Evolutionary conservation across 2,888 invertebrate species (phyloP), one percentile per base, ranked within the genome.

Genomic region (Lasius platythorax): DNA sequence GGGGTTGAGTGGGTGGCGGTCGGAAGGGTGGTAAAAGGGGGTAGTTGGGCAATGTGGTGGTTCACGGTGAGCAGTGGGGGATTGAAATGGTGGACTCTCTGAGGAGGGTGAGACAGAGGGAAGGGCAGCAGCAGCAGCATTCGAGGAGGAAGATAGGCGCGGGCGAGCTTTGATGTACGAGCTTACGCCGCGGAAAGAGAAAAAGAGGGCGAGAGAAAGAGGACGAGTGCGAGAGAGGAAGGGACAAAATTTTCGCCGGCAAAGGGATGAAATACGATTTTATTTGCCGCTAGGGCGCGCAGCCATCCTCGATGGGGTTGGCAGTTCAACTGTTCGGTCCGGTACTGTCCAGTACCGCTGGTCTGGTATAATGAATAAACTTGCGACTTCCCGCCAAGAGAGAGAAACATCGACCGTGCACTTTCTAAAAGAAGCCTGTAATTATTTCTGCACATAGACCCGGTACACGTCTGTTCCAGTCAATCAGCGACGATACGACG

Each of bases 191-290:
- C 88, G 91, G 85, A 89, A 91, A 91, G 92, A 90, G 89, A 89
- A 87, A 89, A 84, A 86, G 87, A 85, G 40, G 70, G 68, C 78
- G 84, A 79, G 86, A 84, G 90, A 89, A 89, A 91, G 79, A 75
- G 68, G 37, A 86, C 84, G 88, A 88, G 87, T 74, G 90, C 89
- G 90, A 91, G 91, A 89, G 91, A 89, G 88, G 85, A 91, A 91
- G 92, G 92, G 93, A 92, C 91, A 92, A 92, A 87, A 93, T 94
- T 93, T 94, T 94, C 91, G 90, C 93, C 91, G 91, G 93, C 93
- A 93, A 94, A 93, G 92, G 93, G 94, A 94, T 94, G 93, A 94
- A 94, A 94, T 94, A 94, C 94, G 93, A 95, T 94, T 95, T 95
- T 94, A 94, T 94, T 94, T 94, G 93, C 93, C 91, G 92, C 91